phyloP scores from a whole-genome alignment of 2,888 invertebrate species.

The Unio pictorum region DNA sequence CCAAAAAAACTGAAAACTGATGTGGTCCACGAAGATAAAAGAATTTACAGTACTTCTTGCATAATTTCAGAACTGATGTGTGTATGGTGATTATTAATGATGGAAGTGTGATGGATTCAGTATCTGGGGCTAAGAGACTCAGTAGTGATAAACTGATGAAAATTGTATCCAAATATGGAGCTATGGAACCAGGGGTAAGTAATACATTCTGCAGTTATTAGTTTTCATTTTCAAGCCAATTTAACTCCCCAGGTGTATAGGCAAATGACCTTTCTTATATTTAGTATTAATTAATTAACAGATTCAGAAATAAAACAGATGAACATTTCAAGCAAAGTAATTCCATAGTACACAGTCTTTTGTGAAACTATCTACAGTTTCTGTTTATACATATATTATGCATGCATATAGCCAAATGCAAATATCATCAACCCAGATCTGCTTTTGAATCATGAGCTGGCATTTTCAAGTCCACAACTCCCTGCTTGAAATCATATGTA shows the following conservation, averaged over 20 bases:
- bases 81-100: constrained; percentile 51
- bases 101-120: constrained; percentile 25
- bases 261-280: not conserved
- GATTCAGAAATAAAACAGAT: too few species aligned
- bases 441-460: too few species aligned
- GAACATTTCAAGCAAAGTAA: too few species aligned
- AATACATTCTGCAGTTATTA: not conserved
- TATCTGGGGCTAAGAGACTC: constrained; percentile 28
- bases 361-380: too few species aligned
- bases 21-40: not conserved
- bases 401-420: too few species aligned
- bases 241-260: too few species aligned
- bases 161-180: constrained; percentile 27
- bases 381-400: too few species aligned
- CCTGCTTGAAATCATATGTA: too few species aligned
- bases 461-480: too few species aligned
- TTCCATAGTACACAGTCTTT: too few species aligned
- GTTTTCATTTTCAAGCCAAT: too few species aligned
- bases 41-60: not conserved
- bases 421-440: too few species aligned
- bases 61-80: constrained; percentile 46
- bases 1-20: not conserved
- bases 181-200: constrained; percentile 47
- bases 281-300: not conserved
- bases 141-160: constrained; percentile 6